Evolutionary conservation across 2,797 vertebrate species (phyloP).

Genomic region (Melanotaenia parkinsoni): DNA sequence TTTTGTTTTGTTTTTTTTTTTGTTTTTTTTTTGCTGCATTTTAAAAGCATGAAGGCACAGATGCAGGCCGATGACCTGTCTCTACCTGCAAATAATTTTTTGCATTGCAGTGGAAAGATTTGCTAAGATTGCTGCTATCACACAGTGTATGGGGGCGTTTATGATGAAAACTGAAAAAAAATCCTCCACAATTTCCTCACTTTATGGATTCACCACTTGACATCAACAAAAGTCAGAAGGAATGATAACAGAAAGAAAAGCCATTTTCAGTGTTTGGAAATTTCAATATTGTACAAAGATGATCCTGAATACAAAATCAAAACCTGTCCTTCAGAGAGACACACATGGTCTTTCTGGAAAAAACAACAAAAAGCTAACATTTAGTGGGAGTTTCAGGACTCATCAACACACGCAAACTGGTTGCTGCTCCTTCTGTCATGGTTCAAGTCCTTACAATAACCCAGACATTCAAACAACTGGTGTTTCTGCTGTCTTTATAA

Average conservation of each 20-base stretch:
- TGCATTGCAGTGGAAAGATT: conserved; percentile 22
- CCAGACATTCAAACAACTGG: conserved; percentile 59
- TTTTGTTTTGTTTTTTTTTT: neutral
- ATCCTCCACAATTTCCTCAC: neutral
- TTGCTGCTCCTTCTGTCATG: conserved; percentile 55
- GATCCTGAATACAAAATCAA: neutral
- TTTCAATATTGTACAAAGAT: conserved; percentile 4
- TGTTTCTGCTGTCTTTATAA: conserved; percentile 49
- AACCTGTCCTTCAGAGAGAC: neutral
- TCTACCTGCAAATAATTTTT: conserved; percentile 44
- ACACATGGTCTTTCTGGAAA: conserved; percentile 1
- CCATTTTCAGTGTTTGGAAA: neutral
- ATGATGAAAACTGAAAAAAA: neutral
- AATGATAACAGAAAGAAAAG: neutral
- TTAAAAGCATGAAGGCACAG: conserved; percentile 35
- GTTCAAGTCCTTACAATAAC: conserved; percentile 63
- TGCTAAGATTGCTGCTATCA: conserved; percentile 1
- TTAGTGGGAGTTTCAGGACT: conserved; percentile 50
- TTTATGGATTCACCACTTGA: neutral
- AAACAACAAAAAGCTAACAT: conserved; percentile 36
- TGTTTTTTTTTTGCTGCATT: conserved; percentile 40
- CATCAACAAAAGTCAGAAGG: neutral
- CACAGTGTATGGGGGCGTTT: neutral
- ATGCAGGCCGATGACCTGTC: conserved; percentile 52
- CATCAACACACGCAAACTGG: conserved; percentile 43